Base-by-base conservation (phyloP, 1,140 invertebrate species). In the Paraescarpia echinospica region DNA sequence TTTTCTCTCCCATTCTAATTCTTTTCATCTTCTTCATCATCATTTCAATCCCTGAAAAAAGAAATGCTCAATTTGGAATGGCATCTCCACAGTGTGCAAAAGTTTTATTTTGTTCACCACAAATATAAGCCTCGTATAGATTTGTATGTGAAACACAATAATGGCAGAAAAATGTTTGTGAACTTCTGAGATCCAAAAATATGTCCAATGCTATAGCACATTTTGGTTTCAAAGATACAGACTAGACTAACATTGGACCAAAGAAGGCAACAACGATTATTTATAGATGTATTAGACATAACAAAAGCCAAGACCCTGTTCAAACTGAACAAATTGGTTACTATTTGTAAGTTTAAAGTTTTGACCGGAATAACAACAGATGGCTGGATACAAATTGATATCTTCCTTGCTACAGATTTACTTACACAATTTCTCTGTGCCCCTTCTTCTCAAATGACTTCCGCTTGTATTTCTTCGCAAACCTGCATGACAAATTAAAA, bases 361-460 rank as follows among this genome's bases (percentile, higher is more conserved):
- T 41, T 12, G 41, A 41, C 12, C 41, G 12, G 41, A 41, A 12
- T 41, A 41, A 6, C 12, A 41, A 41, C 41, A 41, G 12, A 41
- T 12, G 4, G 12, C 41, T 4, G 41, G 41, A 4, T 12, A 41
- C 41, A 41, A 41, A 41, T 12, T 41, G 12, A 6, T 41, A 41
- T 77, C 59, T 77, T 27, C 59, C 27, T 31, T 77, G 12, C 22
- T 18, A 77, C 77, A 90, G 35, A 1, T 27, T 91, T 90, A 93
- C 93, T 93, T 92, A 93, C 93, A 90, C 89, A 93, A 93, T 88
- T 93, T 93, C 92, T 91, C 91, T 96, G 93, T 97, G 96, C 93
- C 95, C 96, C 89, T 96, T 93, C 94, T 96, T 97, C 34, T 96
- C 94, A 93, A 95, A 96, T 92, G 94, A 95, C 93, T 97, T 97